phyloP scores from a whole-genome alignment of 2,888 invertebrate genomes.

The Aplocera efformata region DNA sequence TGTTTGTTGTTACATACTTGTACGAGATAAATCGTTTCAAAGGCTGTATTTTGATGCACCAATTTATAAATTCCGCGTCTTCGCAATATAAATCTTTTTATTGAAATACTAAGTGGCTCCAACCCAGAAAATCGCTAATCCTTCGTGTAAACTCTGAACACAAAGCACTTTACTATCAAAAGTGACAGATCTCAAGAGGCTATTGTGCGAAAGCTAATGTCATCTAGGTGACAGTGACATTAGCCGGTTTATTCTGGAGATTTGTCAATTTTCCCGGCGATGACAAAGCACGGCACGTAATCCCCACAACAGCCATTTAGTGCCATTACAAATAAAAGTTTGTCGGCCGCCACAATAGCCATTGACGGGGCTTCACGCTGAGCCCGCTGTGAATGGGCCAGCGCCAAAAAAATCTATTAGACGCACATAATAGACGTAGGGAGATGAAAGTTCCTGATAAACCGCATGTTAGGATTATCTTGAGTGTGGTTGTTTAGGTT shows the following conservation, averaged over 20 bases:
- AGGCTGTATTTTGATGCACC: too few relatives aligned
- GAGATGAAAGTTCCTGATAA: constrained; percentile 56
- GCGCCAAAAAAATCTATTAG: constrained; percentile 76
- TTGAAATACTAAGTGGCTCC: constrained; percentile 47
- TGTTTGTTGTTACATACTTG: too few relatives aligned
- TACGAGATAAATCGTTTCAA: too few relatives aligned
- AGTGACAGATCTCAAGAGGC: constrained; percentile 67
- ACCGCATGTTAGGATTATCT: constrained; percentile 30
- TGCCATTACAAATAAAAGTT: constrained; percentile 76
- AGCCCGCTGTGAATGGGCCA: constrained; percentile 68
- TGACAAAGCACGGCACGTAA: constrained; percentile 72
- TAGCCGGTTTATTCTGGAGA: constrained; percentile 28
- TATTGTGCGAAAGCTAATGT: constrained; percentile 51
- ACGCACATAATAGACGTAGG: constrained; percentile 69
- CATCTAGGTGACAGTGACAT: constrained; percentile 37
- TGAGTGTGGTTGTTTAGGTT: constrained; percentile 17
- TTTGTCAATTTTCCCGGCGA: constrained; percentile 52
- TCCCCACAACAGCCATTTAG: constrained; percentile 78
- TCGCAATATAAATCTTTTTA: too few relatives aligned
- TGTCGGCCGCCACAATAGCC: constrained; percentile 65
- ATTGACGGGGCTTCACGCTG: constrained; percentile 76
- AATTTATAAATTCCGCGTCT: too few relatives aligned
- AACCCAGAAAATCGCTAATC: constrained; percentile 59
- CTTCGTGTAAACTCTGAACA: constrained; percentile 55
- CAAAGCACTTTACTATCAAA: constrained; percentile 55